Evolutionary conservation across 2,113 vertebrate genomes (phyloP).

Genomic region (Sula dactylatra): DNA sequence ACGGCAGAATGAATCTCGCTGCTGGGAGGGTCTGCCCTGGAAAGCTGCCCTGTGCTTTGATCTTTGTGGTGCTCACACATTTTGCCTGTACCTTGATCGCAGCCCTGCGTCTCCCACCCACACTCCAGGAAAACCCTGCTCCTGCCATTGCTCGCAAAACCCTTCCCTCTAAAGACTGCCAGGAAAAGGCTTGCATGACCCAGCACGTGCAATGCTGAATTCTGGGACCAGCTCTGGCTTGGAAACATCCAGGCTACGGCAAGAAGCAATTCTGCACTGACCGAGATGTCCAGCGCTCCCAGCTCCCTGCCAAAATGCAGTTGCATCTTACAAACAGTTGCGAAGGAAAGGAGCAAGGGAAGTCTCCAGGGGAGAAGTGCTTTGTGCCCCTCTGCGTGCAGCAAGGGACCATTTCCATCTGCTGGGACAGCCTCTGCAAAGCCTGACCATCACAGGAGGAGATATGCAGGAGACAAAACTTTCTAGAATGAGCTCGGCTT

Average conservation of each 20-base stretch:
- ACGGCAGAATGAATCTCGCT: background rate
- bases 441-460: background rate
- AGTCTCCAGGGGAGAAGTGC: background rate
- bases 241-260: background rate
- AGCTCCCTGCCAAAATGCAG: background rate
- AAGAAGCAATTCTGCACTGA: background rate
- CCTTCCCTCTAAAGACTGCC: background rate
- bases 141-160: background rate
- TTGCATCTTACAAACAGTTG: background rate
- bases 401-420: background rate
- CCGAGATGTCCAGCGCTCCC: rapidly evolving
- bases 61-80: background rate
- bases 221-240: background rate
- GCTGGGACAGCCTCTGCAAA: background rate
- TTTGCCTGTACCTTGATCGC: background rate
- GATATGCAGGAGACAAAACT: background rate
- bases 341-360: background rate
- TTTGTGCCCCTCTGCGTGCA: rapidly evolving
- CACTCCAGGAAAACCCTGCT: background rate
- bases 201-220: rapidly evolving
- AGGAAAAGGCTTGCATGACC: background rate
- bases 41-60: background rate
- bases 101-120: rapidly evolving
- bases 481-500: background rate
- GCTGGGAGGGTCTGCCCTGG: background rate